phyloP scores from a whole-genome alignment of 2,113 vertebrate genomes.

The Epinephelus moara region DNA sequence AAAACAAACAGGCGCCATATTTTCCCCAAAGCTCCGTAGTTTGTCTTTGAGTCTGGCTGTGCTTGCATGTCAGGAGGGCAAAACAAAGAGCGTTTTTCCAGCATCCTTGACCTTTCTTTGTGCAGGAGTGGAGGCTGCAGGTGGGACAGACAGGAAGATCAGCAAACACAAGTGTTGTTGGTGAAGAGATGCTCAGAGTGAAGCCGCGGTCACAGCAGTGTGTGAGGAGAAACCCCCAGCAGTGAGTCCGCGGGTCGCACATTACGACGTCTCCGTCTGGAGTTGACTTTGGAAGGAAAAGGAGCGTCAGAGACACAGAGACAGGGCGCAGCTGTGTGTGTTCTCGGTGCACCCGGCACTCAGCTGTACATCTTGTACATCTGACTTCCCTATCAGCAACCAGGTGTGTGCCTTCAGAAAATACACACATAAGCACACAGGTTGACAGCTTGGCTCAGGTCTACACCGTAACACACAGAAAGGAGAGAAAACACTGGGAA shows the following conservation, averaged over 20 bases:
- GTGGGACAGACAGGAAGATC: slow-evolving; percentile 64
- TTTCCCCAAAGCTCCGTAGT: slow-evolving; percentile 46
- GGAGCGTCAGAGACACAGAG: background rate
- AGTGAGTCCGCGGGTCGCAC: slow-evolving; percentile 13
- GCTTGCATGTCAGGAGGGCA: slow-evolving; percentile 39
- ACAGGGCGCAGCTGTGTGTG: slow-evolving; percentile 63
- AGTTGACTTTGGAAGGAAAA: slow-evolving; percentile 70
- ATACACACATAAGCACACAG: slow-evolving; percentile 20
- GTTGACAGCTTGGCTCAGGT: slow-evolving; percentile 4
- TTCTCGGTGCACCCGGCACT: slow-evolving; percentile 2
- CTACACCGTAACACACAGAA: slow-evolving; percentile 9
- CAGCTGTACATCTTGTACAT: slow-evolving; percentile 18
- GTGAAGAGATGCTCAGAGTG: slow-evolving; percentile 30
- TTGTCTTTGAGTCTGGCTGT: slow-evolving; percentile 61
- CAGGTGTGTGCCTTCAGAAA: slow-evolving; percentile 39
- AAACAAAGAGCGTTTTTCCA: slow-evolving; percentile 39
- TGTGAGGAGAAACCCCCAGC: slow-evolving; percentile 38
- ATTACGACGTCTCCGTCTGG: background rate
- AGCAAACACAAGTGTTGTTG: slow-evolving; percentile 56
- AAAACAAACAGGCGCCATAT: slow-evolving; percentile 63
- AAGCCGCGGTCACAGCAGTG: slow-evolving; percentile 41
- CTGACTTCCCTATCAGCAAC: slow-evolving; percentile 36
- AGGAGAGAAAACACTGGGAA: slow-evolving; percentile 26
- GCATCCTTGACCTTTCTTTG: slow-evolving; percentile 54
- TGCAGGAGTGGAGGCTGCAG: slow-evolving; percentile 53